Base-by-base conservation (phyloP, 1,140 invertebrate species). In the Lepidurus packardi region DNA sequence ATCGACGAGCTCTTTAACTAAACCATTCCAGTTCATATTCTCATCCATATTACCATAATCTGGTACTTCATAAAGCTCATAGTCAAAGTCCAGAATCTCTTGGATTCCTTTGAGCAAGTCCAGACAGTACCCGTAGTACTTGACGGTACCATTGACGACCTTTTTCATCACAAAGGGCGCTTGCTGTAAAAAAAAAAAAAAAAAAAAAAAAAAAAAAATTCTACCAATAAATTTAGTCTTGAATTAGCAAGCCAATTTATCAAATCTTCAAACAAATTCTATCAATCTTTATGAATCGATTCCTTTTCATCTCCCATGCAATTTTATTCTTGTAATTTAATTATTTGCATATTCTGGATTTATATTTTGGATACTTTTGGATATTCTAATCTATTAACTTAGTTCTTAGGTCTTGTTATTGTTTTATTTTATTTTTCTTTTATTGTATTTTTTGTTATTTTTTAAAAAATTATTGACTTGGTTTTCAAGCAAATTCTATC, bases 71-170 rank as follows among this genome's bases (percentile, higher is more conserved):
- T 90, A 89, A 77, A 98, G 91, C 79, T 93, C 92, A 84, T 96
- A 98, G 82, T 96, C 94, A 82, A 98, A 98, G 77, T 92, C 90
- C 0, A 97, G 87, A 41, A 92, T 90, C 75, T 91, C 85, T 44
- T 91, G 89, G 75, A 98, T 95, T 83, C 93, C 90, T 78, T 96
- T 88, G 1, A 98, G 90, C 0, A 98, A 85, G 84, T 98, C 96
- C 75, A 98, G 94, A 84, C 96, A 98, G 84, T 97, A 98, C 10
- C 97, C 97, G 81, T 90, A 90, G 83, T 91, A 97, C 21, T 90
- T 88, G 4, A 79, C 82, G 53, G 83, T 82, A 0, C 85, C 86
- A 43, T 86, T 84, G 53, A 81, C 83, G 79, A 82, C 81, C 7
- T 76, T 80, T 53, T 80, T 81, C 78, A 84, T 92, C n/a, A 97